Base-by-base conservation (phyloP, 1,140 invertebrate genomes). In the Xylocopa sonorina region DNA sequence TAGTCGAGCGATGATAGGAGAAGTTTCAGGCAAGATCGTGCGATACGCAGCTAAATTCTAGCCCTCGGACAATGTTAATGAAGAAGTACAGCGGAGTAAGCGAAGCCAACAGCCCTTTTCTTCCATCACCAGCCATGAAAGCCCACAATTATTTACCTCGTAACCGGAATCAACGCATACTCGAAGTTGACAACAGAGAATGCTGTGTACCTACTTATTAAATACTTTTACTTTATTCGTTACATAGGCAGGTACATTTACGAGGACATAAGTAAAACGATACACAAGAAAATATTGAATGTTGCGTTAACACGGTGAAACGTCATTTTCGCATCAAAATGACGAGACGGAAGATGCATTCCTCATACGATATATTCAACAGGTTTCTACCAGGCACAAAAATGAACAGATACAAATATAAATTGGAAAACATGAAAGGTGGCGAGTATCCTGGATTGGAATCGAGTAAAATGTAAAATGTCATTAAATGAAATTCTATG, bases 131-230 rank as follows among this genome's bases (percentile, higher is more conserved):
- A 34, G 41, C 27, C 21, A 18, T 68, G 73, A 76, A 76, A 76
- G 57, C 63, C 73, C 14, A 68, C 51, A 76, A 76, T 76, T 76
- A 76, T 76, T 68, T 29, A 21, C 41, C 73, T 46, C 38, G 63
- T 76, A 76, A 76, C 63, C 73, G 63, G 73, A 68, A 76, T 76
- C 73, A 76, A 68, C 73, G 68, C 63, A 68, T 68, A 50, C 51
- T 67, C 10, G 27, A 76, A 68, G 73, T 76, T 76, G 73, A 76
- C 73, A 76, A 76, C 73, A 21, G 27, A 68, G 53, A 76, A 67
- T 29, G 51, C n/a, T n/a, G 5, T 76, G 51, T 67, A 76, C 51
- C 73, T 32, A 41, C 73, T 76, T 53, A 76, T 76, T 76, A 76
- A 76, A 76, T 76, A 68, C 41, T 76, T 76, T 76, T 67, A 53